These are phyloP conservation scores for Euphydryas editha DNA, from an alignment of 2,888 invertebrate genomes.

Conservation along the genomic window DNA sequence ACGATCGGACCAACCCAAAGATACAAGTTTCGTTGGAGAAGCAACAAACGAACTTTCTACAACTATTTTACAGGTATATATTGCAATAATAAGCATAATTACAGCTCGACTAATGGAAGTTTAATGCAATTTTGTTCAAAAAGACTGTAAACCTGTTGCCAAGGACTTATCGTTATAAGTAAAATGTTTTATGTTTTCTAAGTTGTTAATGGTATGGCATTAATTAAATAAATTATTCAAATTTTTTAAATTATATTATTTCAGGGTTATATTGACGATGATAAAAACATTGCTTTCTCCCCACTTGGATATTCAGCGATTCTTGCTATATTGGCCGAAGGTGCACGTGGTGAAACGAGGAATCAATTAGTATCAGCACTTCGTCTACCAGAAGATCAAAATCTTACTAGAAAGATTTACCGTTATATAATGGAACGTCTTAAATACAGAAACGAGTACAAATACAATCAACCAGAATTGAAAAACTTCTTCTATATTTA, in stretches of 20 bases:
- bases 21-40: slow-evolving; percentile 77
- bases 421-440: slow-evolving; percentile 77
- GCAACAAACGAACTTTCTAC: slow-evolving; percentile 80
- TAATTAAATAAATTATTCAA: neutral
- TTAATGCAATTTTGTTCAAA: neutral
- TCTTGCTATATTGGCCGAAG: slow-evolving; percentile 85
- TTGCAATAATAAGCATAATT: neutral
- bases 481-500: slow-evolving; percentile 88
- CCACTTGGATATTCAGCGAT: slow-evolving; percentile 86
- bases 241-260: slow-evolving; percentile 37
- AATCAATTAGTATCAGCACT: slow-evolving; percentile 83
- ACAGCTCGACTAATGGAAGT: neutral
- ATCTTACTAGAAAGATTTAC: slow-evolving; percentile 74
- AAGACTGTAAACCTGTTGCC: neutral
- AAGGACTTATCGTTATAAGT: neutral
- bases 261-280: slow-evolving; percentile 80
- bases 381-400: slow-evolving; percentile 79
- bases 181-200: neutral
- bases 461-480: slow-evolving; percentile 83
- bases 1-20: slow-evolving; percentile 61
- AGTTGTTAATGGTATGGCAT: too few relatives aligned
- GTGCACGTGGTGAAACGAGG: slow-evolving; percentile 84
- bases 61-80: slow-evolving; percentile 77
- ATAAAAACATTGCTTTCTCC: slow-evolving; percentile 85
- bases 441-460: slow-evolving; percentile 76